Conservation (phyloP, 2,797 vertebrate genomes). For the Rhincodon typus region DNA sequence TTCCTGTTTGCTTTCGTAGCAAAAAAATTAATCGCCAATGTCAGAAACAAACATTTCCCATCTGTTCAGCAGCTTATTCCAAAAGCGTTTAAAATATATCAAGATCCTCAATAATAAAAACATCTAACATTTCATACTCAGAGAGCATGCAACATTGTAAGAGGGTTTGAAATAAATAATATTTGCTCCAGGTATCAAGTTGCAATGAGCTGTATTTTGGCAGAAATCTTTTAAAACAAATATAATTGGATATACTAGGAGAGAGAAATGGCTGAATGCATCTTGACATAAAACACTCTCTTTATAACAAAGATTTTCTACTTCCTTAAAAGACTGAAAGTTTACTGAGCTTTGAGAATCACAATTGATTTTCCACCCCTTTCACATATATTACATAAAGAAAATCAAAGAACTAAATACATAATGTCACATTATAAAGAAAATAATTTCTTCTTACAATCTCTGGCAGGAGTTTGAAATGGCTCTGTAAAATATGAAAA, state of each 20-base stretch:
- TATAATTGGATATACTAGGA: neutral
- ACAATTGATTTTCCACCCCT: neutral
- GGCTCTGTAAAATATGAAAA: neutral
- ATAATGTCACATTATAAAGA: neutral
- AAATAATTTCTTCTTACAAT: neutral
- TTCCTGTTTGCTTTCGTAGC: neutral
- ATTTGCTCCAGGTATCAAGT: neutral
- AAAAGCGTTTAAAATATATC: neutral
- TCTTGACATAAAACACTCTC: neutral
- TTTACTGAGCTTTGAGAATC: neutral
- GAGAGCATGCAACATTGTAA: neutral
- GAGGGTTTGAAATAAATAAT: neutral
- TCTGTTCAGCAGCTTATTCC: neutral
- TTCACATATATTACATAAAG: neutral
- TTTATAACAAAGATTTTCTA: neutral
- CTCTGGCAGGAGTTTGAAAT: neutral
- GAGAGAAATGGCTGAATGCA: neutral
- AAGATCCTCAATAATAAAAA: neutral
- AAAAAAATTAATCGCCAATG: neutral
- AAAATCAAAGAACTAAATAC: neutral
- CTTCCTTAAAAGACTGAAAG: neutral
- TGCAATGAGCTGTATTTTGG: neutral
- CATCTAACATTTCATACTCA: neutral
- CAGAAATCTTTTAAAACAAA: constrained; percentile 9
- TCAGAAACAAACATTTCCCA: neutral